Conservation (phyloP, 53 echinoderm and acorn worm genomes). For the Astropecten irregularis region DNA sequence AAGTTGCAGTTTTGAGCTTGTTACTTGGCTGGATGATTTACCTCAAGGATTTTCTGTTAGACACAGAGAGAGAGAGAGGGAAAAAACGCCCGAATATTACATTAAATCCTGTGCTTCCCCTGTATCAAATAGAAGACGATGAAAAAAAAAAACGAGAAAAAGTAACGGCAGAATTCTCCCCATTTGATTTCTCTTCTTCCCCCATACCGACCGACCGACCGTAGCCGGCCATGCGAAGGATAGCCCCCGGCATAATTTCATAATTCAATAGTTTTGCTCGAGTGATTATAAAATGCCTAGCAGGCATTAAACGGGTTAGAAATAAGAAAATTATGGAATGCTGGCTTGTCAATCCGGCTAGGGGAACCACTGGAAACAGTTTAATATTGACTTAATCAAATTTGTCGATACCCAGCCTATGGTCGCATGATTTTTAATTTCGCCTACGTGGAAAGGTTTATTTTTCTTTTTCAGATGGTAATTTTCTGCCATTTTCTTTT, state of each 20-base stretch:
- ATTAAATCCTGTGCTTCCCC: slow-evolving; percentile 17
- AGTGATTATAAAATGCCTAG: slow-evolving; percentile 54
- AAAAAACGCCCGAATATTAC: slow-evolving; percentile 19
- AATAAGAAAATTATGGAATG: slow-evolving; percentile 50
- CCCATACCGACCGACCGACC: neutral
- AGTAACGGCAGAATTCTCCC: neutral
- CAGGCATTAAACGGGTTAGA: slow-evolving; percentile 58
- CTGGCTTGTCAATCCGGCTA: slow-evolving; percentile 50
- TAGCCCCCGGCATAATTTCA: slow-evolving; percentile 48
- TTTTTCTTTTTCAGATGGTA: slow-evolving; percentile 43
- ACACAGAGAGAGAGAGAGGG: no score
- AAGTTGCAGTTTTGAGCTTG: slow-evolving; percentile 23
- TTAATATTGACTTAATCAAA: slow-evolving; percentile 58
- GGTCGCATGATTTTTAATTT: slow-evolving; percentile 57
- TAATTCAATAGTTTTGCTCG: slow-evolving; percentile 52
- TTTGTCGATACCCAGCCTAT: slow-evolving; percentile 43
- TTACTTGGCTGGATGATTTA: slow-evolving; percentile 23
- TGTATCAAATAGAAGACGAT: no score
- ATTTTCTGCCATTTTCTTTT: slow-evolving; percentile 36
- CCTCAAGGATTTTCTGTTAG: slow-evolving; percentile 17
- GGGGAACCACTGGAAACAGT: slow-evolving; percentile 51
- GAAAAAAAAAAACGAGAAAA: neutral
- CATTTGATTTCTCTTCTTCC: slow-evolving; percentile 29
- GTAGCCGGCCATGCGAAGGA: neutral
- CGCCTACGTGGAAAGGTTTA: slow-evolving; percentile 36